A percentile compares a stretch with the other conserved stretches of the same genome.
Conservation (phyloP, 2,113 vertebrate species). For the Amblyornis subalaris region DNA sequence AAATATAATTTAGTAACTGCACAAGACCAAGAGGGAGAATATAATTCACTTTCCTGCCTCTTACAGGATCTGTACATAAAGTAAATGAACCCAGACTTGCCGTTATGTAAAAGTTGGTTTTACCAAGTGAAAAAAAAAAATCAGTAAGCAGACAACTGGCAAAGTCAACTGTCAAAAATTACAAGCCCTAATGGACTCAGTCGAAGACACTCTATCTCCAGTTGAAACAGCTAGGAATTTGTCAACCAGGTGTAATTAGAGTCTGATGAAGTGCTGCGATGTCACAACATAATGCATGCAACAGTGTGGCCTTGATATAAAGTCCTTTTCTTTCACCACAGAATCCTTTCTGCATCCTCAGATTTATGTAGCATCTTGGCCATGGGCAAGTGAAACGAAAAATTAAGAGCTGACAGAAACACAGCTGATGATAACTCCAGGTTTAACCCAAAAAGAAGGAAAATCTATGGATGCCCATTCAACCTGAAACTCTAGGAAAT, state of each 20-base stretch:
- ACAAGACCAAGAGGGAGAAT: slow-evolving; percentile 18
- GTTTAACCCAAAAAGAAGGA: slow-evolving; percentile 76
- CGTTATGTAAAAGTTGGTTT: slow-evolving; percentile 29
- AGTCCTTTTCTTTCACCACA: neutral
- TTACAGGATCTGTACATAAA: slow-evolving; percentile 20
- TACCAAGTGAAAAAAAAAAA: neutral
- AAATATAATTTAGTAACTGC: slow-evolving; percentile 60
- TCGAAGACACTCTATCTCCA: slow-evolving; percentile 24
- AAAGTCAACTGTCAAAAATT: slow-evolving; percentile 3
- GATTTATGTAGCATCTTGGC: neutral
- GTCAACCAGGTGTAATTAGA: slow-evolving; percentile 8
- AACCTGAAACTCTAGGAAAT: slow-evolving; percentile 69
- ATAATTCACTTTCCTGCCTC: slow-evolving; percentile 47
- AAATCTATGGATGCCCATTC: slow-evolving; percentile 74
- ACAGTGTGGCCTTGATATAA: neutral
- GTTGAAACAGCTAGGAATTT: slow-evolving; percentile 13
- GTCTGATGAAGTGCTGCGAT: neutral
- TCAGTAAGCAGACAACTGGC: neutral
- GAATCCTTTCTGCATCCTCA: neutral
- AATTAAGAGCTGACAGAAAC: slow-evolving; percentile 54
- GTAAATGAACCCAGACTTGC: slow-evolving; percentile 44
- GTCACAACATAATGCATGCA: neutral
- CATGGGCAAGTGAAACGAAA: neutral
- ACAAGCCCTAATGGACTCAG: neutral
- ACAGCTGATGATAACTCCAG: slow-evolving; percentile 9